phyloP scores from a whole-genome alignment of 2,113 vertebrate species.

The Prolemur simus region DNA sequence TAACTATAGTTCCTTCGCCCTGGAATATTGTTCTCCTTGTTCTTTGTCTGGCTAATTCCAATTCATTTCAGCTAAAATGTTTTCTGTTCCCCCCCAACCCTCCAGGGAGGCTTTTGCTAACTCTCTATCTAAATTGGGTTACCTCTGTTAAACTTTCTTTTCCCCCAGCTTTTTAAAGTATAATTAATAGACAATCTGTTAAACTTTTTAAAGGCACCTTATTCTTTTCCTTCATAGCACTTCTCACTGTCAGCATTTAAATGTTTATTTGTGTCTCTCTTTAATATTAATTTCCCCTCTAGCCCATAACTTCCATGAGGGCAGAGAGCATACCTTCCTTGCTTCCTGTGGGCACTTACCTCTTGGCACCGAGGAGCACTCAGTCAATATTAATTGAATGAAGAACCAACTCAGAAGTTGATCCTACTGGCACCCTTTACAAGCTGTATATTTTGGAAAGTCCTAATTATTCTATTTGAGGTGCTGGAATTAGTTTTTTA shows the following conservation, averaged over 20 bases:
- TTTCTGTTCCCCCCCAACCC: background rate
- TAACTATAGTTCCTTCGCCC: background rate
- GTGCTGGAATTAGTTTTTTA: background rate
- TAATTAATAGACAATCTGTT: background rate
- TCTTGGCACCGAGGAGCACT: background rate
- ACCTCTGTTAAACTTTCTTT: background rate
- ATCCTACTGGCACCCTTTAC: background rate
- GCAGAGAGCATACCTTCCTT: background rate
- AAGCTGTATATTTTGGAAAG: background rate
- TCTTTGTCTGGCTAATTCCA: background rate
- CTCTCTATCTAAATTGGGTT: slow-evolving; percentile 9
- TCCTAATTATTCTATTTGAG: background rate
- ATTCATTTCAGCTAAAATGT: background rate
- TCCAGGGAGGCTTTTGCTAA: background rate
- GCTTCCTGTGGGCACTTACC: background rate
- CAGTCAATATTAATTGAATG: background rate
- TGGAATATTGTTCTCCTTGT: background rate
- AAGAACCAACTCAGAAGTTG: background rate
- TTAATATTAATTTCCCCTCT: background rate
- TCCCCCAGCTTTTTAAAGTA: background rate
- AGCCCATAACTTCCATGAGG: background rate
- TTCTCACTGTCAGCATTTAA: background rate
- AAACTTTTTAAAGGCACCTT: background rate
- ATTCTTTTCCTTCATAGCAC: background rate
- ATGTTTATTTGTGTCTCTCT: background rate